phyloP scores from a whole-genome alignment of 2,113 vertebrate species.

The Diglossa brunneiventris region DNA sequence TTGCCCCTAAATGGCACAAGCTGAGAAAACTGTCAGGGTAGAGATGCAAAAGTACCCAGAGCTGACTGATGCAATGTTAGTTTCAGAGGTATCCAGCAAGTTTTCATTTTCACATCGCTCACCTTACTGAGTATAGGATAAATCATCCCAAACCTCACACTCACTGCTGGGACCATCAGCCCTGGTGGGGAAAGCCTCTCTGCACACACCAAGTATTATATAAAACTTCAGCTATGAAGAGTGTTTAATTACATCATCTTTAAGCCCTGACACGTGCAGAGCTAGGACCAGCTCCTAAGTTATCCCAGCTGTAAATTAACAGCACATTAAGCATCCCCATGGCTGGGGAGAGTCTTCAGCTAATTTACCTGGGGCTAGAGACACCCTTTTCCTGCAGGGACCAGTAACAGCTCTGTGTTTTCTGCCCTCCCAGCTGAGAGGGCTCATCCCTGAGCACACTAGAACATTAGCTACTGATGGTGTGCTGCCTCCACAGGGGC shows the following conservation, averaged over 20 bases:
- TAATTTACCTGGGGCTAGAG: background rate
- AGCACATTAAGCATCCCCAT: background rate
- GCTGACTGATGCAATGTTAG: background rate
- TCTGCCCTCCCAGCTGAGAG: background rate
- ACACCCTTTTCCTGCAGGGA: background rate
- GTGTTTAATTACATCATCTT: background rate
- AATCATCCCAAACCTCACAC: background rate
- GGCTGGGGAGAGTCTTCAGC: background rate
- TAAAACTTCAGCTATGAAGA: background rate
- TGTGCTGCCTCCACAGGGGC: background rate
- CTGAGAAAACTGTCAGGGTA: background rate
- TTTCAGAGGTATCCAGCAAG: background rate
- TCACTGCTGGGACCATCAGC: background rate
- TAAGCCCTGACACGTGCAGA: background rate
- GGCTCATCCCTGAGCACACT: background rate
- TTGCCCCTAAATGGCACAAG: accelerated
- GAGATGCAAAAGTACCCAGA: background rate
- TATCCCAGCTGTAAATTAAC: background rate
- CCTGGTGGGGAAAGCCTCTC: background rate
- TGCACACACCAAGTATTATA: background rate
- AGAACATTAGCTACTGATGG: background rate
- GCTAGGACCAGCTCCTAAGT: background rate
- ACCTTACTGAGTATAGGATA: background rate
- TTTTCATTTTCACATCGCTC: background rate
- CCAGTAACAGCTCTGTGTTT: background rate